Percentiles rank a stretch among this genome's conserved stretches.
Evolutionary conservation across 30 jellyfish, hydroid and myxozoan genomes (phyloP).

Genomic region (Catostylus mosaicus): DNA sequence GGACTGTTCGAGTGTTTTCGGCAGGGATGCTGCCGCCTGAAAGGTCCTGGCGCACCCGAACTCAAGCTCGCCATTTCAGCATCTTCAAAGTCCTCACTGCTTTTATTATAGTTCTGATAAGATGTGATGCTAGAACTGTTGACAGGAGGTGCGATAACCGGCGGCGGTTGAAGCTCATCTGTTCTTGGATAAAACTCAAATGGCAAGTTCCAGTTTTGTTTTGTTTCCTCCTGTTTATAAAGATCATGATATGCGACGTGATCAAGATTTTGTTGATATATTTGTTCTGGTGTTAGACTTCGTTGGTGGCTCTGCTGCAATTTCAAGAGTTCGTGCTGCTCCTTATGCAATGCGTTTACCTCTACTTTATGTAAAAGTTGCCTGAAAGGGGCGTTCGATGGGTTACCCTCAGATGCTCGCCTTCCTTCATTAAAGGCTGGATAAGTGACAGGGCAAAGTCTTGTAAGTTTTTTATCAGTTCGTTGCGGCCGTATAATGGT

Average conservation of each 20-base stretch:
- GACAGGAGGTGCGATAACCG: constrained; percentile 16
- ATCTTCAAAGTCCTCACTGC: constrained; percentile 51
- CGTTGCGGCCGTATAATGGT: constrained; percentile 62
- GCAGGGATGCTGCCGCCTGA: constrained; percentile 84
- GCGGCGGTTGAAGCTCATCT: constrained; percentile 32
- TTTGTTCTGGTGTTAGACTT: constrained; percentile 89
- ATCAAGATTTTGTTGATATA: constrained; percentile 73
- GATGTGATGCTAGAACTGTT: not conserved
- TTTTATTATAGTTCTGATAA: constrained; percentile 12
- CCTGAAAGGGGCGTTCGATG: constrained; percentile 92
- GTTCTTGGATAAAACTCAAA: constrained; percentile 18
- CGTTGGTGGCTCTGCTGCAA: constrained; percentile 74
- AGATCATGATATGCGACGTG: constrained; percentile 70
- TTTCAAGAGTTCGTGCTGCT: constrained; percentile 81
- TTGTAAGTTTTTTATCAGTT: constrained; percentile 10
- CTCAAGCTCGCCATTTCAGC: constrained; percentile 60
- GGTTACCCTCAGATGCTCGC: constrained; percentile 97
- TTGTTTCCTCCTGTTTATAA: constrained; percentile 36
- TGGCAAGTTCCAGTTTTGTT: constrained; percentile 25
- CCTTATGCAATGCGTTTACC: constrained; percentile 64
- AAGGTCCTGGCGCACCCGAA: constrained; percentile 77
- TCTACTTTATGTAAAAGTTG: constrained; percentile 91
- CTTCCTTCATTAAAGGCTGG: constrained; percentile 94
- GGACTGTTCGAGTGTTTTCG: constrained; percentile 89
- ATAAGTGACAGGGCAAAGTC: constrained; percentile 65